A percentile compares a stretch with the other conserved stretches of the same genome.
Evolutionary conservation across 2,113 vertebrate genomes (phyloP).

Genomic region (Ariopsis seemanni): DNA sequence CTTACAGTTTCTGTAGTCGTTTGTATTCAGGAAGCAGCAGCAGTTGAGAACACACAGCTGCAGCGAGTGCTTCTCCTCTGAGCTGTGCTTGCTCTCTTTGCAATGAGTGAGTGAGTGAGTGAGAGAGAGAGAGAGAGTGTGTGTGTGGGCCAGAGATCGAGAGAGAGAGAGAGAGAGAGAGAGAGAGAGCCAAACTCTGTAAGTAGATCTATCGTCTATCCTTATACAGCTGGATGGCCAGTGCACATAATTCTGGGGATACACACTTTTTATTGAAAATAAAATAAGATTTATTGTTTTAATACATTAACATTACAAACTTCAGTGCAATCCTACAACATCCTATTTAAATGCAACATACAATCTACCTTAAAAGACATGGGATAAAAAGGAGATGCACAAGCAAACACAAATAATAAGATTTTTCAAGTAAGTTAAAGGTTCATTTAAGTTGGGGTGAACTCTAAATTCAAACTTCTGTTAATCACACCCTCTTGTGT

Average conservation of each 20-base stretch:
- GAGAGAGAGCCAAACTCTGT: conserved; percentile 67
- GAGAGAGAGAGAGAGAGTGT: conserved; percentile 38
- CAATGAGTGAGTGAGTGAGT: conserved; percentile 37
- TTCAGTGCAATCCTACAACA: not conserved
- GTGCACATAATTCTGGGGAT: too few relatives aligned
- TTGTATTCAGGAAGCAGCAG: conserved; percentile 44
- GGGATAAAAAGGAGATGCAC: not conserved
- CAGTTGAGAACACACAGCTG: conserved; percentile 46
- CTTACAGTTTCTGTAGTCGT: conserved; percentile 33
- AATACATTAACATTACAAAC: not conserved
- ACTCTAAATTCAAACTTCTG: not conserved
- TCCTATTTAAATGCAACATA: not conserved
- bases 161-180: conserved; percentile 38
- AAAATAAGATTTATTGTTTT: not conserved
- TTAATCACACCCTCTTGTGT: not conserved
- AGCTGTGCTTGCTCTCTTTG: conserved; percentile 37
- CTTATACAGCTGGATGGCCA: not conserved
- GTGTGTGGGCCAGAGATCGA: conserved; percentile 28
- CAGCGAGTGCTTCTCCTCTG: conserved; percentile 47
- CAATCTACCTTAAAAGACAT: not conserved
- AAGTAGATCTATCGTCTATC: conserved; percentile 70
- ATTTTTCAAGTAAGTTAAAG: not conserved
- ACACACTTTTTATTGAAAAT: not conserved
- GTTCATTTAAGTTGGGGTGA: not conserved
- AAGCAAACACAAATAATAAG: not conserved